Percentiles rank a stretch among this genome's conserved stretches.
phyloP scores from a whole-genome alignment of 2,797 vertebrate species.

The Sebastes paucispinis region DNA sequence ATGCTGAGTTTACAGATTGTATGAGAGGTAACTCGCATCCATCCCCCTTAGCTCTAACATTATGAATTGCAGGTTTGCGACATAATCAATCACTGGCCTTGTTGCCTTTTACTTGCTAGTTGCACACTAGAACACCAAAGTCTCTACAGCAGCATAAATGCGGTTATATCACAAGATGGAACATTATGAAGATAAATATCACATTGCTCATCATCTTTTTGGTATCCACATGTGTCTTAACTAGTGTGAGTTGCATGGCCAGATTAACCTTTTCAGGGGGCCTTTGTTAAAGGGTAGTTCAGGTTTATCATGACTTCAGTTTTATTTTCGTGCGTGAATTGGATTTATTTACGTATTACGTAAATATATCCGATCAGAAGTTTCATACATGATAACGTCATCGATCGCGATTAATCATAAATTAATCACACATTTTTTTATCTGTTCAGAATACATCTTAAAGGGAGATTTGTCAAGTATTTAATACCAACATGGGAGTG shows the following conservation, averaged over 20 bases:
- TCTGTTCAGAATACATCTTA: too few relatives aligned
- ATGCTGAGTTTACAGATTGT: constrained; percentile 39
- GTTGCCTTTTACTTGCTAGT: constrained; percentile 15
- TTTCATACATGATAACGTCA: too few relatives aligned
- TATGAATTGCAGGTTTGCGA: constrained; percentile 37
- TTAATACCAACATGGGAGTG: too few relatives aligned
- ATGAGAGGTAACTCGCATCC: constrained; percentile 6
- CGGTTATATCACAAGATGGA: background rate
- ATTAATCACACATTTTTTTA: too few relatives aligned
- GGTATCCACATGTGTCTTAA: background rate
- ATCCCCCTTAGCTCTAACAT: constrained; percentile 19
- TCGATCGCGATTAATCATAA: too few relatives aligned
- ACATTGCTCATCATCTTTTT: background rate
- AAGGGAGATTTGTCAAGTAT: too few relatives aligned
- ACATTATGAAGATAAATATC: constrained; percentile 17
- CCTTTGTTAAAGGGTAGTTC: background rate
- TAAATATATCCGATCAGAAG: too few relatives aligned
- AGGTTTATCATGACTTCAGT: background rate
- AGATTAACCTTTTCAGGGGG: background rate
- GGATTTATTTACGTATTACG: too few relatives aligned
- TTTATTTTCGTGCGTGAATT: background rate
- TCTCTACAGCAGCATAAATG: background rate
- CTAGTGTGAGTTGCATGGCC: background rate
- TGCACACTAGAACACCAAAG: background rate
- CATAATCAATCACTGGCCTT: constrained; percentile 39